Evolutionary conservation across 2,113 vertebrate genomes (phyloP), one percentile per base, ranked within the genome.

Genomic region (Fulica atra): DNA sequence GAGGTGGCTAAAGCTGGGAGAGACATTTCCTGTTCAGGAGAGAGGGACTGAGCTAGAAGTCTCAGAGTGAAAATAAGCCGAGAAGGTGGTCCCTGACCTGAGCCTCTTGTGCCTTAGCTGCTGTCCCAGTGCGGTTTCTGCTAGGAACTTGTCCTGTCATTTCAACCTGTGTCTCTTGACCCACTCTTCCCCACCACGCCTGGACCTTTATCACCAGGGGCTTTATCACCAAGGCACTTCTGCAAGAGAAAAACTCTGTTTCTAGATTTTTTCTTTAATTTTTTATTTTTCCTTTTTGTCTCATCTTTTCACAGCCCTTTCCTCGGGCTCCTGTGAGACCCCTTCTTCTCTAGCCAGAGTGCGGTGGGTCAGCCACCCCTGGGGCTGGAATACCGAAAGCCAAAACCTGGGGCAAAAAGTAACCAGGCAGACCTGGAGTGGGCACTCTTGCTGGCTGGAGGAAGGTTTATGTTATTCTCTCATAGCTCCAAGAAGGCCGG

Each of bases 401-500:
- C 2, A 1, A 46, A 69, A 21, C 24, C 2, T 3, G 9, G 76
- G 9, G 69, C 60, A 64, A 51, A 59, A 18, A n/a, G 3, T 57
- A 46, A 31, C 33, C 21, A 66, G 80, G 21, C 31, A 65, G 92
- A 42, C 42, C 74, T 35, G 3, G 23, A 19, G 28, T 36, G 74
- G 76, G 35, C 78, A 11, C 38, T 71, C 88, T 61, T 42, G 26
- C 50, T 61, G 26, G 17, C 25, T 65, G 82, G 56, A 61, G 46
- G 70, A 50, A 77, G 79, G 48, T 84, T 89, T 83, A 42, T 21
- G 33, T 78, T 79, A 61, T 46, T 80, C 88, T 82, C 77, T 72
- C 21, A 17, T 57, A 94, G 94, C 89, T 96, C 82, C 15, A 33
- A 86, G 76, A 91, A 81, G 96, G 96, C 96, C 89, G 72, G 86